Conservation (phyloP, 1,140 invertebrate species). For the Thereuonema tuberculata region DNA sequence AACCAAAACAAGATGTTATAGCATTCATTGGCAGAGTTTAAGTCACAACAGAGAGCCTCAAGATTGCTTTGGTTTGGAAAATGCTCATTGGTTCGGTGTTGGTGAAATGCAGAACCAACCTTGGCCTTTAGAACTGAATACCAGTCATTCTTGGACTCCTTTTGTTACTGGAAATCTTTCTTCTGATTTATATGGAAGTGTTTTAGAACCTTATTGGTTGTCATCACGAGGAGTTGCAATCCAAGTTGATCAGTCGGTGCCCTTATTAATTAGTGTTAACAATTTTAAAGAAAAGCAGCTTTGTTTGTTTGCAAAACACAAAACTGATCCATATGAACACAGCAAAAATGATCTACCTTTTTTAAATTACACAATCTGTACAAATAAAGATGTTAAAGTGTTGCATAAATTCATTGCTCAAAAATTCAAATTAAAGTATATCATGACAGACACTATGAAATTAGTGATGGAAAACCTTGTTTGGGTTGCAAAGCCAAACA, state of each 20-base stretch:
- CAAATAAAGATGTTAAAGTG: constrained; percentile 55
- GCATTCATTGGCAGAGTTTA: constrained; percentile 59
- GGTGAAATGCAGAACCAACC: constrained; percentile 57
- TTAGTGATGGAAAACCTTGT: constrained; percentile 46
- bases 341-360: constrained; percentile 47
- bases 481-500: constrained; percentile 57
- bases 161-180: constrained; percentile 59
- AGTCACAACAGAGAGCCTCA: constrained; percentile 46
- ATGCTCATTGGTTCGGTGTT: constrained; percentile 64
- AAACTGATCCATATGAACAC: constrained; percentile 53
- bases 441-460: constrained; percentile 12
- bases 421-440: constrained; percentile 29
- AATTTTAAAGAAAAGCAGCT: constrained; percentile 39
- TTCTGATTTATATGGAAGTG: constrained; percentile 57
- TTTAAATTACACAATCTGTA: constrained; percentile 73
- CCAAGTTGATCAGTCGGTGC: constrained; percentile 55
- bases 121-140: constrained; percentile 60
- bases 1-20: constrained; percentile 47
- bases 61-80: constrained; percentile 60
- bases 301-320: constrained; percentile 58
- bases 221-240: constrained; percentile 70
- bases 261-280: constrained; percentile 46
- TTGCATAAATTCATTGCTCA: constrained; percentile 56
- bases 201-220: constrained; percentile 65
- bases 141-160: constrained; percentile 52